Percentiles rank a stretch among this genome's conserved stretches.
These are phyloP conservation scores for Lepus europaeus DNA, from an alignment of 2,113 vertebrate genomes.

Conservation along the genomic window DNA sequence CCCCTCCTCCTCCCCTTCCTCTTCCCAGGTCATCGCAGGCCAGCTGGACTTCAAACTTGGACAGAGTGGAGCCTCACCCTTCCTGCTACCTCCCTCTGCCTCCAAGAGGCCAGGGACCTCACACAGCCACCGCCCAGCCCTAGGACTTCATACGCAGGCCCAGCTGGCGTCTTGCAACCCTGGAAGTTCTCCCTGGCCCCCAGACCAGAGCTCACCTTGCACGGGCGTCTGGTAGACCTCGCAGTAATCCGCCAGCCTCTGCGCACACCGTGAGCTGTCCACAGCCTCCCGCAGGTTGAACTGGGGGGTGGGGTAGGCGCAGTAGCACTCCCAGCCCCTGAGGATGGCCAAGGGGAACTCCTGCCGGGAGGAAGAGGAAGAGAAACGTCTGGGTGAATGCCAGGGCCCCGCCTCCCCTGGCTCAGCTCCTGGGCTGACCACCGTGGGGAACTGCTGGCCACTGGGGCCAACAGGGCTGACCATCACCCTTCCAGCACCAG, in stretches of 20 bases:
- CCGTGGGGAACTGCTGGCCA: fast-evolving
- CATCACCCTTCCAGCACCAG: fast-evolving
- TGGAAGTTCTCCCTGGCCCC: not conserved
- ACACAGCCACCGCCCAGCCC: not conserved
- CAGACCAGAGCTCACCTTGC: constrained; percentile 89
- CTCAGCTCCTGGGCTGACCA: not conserved
- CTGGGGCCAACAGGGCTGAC: too few species aligned
- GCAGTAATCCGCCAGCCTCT: constrained; percentile 82
- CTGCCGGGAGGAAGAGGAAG: constrained; percentile 79
- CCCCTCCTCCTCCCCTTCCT: not conserved
- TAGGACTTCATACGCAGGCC: too few species aligned
- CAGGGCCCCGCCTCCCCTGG: fast-evolving
- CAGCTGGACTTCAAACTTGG: not conserved
- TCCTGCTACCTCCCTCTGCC: not conserved
- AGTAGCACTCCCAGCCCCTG: constrained; percentile 91
- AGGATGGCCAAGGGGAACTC: constrained; percentile 95
- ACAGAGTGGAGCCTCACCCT: not conserved
- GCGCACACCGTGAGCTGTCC: constrained; percentile 86
- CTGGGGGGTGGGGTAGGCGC: constrained; percentile 89
- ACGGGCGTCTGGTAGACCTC: constrained; percentile 96
- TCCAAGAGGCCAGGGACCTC: not conserved
- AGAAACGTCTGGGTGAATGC: not conserved
- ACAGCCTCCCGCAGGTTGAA: constrained; percentile 87
- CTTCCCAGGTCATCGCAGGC: not conserved
- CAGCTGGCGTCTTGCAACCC: not conserved